These are phyloP conservation scores for Oncorhynchus keta DNA, from an alignment of 2,113 vertebrate species.

Conservation along the genomic window DNA sequence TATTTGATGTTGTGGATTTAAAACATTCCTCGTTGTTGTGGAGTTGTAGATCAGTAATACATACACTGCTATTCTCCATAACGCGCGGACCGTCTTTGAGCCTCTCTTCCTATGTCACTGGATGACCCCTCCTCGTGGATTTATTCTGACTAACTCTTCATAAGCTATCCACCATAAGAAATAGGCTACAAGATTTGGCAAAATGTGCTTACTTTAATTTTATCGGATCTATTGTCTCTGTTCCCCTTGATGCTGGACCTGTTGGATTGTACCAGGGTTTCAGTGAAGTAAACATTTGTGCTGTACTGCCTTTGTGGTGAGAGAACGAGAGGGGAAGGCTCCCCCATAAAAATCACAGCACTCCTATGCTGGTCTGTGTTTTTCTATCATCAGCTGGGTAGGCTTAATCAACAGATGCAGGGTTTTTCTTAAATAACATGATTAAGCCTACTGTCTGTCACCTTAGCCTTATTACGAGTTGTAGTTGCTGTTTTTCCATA, in stretches of 20 bases:
- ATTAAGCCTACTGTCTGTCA: background rate
- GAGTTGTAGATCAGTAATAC: conserved; percentile 39
- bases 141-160: conserved; percentile 79
- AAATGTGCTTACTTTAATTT: conserved; percentile 45
- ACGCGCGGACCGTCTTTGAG: conserved; percentile 46
- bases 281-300: conserved; percentile 41
- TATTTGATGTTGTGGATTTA: conserved; percentile 35
- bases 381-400: conserved; percentile 18
- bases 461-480: too few relatives aligned
- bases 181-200: conserved; percentile 76
- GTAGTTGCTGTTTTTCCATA: background rate
- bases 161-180: conserved; percentile 90
- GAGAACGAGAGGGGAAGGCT: conserved; percentile 12
- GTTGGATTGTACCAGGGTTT: conserved; percentile 54
- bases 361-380: conserved; percentile 15
- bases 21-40: conserved; percentile 69
- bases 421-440: conserved; percentile 36
- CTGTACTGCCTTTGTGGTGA: conserved; percentile 29
- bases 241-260: conserved; percentile 52
- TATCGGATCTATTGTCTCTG: conserved; percentile 24
- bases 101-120: conserved; percentile 13
- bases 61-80: conserved; percentile 78
- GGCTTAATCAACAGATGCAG: conserved; percentile 45
- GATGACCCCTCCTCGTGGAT: conserved; percentile 76
- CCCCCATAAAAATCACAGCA: conserved; percentile 17